phyloP scores from a whole-genome alignment of 2,888 invertebrate genomes.

The Pseudococcus viburni region DNA sequence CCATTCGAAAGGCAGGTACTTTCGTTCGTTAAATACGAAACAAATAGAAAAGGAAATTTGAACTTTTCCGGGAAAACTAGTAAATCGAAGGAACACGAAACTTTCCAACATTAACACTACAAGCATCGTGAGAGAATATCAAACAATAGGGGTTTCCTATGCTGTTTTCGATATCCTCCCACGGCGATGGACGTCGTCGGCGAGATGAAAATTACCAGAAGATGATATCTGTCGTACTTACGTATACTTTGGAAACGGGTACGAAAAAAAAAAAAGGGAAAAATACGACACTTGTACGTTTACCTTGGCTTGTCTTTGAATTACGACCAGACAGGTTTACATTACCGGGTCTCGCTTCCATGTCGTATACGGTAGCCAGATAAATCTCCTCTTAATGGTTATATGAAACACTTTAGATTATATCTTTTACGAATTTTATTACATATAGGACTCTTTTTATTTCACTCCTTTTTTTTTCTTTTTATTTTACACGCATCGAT shows the following conservation, averaged over 20 bases:
- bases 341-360: constrained; percentile 40
- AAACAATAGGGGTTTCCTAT: not conserved
- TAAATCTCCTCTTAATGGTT: constrained; percentile 34
- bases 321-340: constrained; percentile 46
- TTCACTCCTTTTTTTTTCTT: too few relatives aligned
- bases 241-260: not conserved
- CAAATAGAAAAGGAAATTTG: too few relatives aligned
- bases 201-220: not conserved
- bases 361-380: constrained; percentile 37
- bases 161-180: not conserved
- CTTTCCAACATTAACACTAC: too few relatives aligned
- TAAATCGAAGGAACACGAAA: too few relatives aligned
- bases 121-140: not conserved
- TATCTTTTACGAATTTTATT: constrained; percentile 44
- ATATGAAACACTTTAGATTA: constrained; percentile 42
- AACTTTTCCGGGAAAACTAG: too few relatives aligned
- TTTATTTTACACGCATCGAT: constrained; percentile 14
- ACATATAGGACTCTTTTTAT: constrained; percentile 23
- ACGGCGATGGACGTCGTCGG: not conserved
- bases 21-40: too few relatives aligned
- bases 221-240: not conserved
- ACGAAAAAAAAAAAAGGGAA: not conserved
- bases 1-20: too few relatives aligned
- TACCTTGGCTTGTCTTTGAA: constrained; percentile 47
- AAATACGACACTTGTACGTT: constrained; percentile 4